These are phyloP conservation scores for human DNA, from an alignment of 2,113 vertebrate species.

Conservation along the genomic window DNA sequence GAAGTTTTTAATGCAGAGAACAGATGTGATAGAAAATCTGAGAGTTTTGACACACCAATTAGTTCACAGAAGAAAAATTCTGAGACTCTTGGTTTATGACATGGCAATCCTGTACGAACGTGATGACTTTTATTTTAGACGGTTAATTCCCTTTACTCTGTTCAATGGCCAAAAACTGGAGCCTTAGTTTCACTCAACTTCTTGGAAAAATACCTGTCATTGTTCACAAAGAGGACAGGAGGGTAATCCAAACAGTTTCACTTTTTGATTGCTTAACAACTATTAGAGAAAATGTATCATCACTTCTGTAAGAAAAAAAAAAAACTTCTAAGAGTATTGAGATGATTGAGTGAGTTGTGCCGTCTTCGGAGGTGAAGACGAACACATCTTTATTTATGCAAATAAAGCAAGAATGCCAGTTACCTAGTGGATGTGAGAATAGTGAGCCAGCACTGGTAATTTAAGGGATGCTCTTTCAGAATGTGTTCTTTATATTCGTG, in stretches of 20 bases:
- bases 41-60: neutral
- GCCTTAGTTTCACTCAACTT: neutral
- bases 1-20: neutral
- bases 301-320: neutral
- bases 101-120: rapidly evolving
- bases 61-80: neutral
- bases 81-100: neutral
- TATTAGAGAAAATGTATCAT: neutral
- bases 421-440: neutral
- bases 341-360: neutral
- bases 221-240: neutral
- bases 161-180: neutral
- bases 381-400: neutral
- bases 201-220: neutral
- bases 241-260: neutral
- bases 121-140: neutral
- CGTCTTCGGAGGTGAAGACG: neutral
- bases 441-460: neutral
- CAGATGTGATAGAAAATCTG: neutral
- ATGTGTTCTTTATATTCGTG: neutral
- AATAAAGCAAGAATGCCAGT: neutral
- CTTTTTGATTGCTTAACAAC: neutral
- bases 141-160: neutral
- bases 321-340: neutral
- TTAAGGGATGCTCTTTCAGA: neutral